Conservation (phyloP, 1,140 invertebrate species). For the Nomia melanderi region DNA sequence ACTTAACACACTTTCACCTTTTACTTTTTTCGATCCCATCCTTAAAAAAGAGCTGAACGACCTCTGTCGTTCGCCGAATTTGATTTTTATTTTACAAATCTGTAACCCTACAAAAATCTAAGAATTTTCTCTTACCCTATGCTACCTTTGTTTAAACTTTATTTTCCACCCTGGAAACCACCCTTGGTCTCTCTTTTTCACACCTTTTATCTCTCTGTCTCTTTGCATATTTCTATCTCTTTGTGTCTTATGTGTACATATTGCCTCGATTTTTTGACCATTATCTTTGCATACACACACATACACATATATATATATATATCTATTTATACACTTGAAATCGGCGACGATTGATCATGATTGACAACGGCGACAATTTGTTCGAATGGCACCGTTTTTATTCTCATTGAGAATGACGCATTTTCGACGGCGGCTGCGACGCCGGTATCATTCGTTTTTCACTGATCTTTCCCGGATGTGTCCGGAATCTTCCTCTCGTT, state of each 20-base stretch:
- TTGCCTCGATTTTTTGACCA: conserved; percentile 56
- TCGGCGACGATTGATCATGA: too few species aligned
- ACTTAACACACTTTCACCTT: conserved; percentile 29
- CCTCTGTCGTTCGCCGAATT: too few species aligned
- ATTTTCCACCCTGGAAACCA: not conserved
- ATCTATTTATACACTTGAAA: conserved; percentile 18
- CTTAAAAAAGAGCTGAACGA: too few species aligned
- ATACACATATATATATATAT: too few species aligned
- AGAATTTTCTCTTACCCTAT: too few species aligned
- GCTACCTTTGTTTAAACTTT: not conserved
- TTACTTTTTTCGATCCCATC: too few species aligned
- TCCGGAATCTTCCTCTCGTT: too few species aligned
- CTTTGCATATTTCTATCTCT: conserved; percentile 48
- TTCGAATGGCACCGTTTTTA: conserved; percentile 59
- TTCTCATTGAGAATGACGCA: conserved; percentile 39
- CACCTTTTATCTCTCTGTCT: conserved; percentile 24
- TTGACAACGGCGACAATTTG: too few species aligned
- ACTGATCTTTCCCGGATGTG: conserved; percentile 4
- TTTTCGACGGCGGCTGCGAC: conserved; percentile 31
- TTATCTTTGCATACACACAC: conserved; percentile 52
- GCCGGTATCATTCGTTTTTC: conserved; percentile 52
- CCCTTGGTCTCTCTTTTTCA: conserved; percentile 1
- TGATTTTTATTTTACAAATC: too few species aligned
- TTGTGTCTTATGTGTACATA: conserved; percentile 49
- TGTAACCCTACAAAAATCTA: too few species aligned